Evolutionary conservation across 2,113 vertebrate genomes (phyloP).

Genomic region (human): DNA sequence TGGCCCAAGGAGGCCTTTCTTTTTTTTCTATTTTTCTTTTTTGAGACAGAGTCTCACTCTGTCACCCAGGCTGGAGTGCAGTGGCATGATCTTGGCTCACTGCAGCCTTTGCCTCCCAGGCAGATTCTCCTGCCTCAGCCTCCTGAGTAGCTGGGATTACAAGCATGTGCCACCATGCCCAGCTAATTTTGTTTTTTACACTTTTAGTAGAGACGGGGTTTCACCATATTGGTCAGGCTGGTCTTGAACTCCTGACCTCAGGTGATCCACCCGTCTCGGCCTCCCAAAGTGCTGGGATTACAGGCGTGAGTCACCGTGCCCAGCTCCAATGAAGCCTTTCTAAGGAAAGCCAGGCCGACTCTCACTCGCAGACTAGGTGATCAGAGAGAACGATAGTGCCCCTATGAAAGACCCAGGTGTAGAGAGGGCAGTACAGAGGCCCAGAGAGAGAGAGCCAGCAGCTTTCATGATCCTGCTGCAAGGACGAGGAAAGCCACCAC

Average conservation of each 20-base stretch:
- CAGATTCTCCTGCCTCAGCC: too few relatives aligned
- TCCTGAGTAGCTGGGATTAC: too few relatives aligned
- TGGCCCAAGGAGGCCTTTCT: too few relatives aligned
- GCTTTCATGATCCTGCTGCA: too few relatives aligned
- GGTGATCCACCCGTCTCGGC: fast-evolving
- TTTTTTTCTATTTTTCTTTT: too few relatives aligned
- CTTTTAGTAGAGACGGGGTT: not conserved
- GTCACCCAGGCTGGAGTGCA: too few relatives aligned
- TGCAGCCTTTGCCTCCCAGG: too few relatives aligned
- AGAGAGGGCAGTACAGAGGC: not conserved
- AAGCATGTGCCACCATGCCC: too few relatives aligned
- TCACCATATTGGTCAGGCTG: not conserved
- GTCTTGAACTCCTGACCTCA: not conserved
- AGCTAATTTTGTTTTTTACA: not conserved
- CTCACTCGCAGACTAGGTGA: not conserved
- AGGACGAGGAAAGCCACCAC: fast-evolving
- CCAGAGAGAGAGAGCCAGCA: too few relatives aligned
- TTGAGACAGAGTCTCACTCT: too few relatives aligned
- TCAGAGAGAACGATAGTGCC: not conserved
- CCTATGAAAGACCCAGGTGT: not conserved
- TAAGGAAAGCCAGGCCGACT: not conserved
- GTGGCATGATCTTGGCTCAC: too few relatives aligned
- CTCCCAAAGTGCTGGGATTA: not conserved
- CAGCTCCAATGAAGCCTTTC: not conserved
- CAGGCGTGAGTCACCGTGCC: not conserved